A percentile compares a stretch with the other conserved stretches of the same genome.
These are phyloP conservation scores for Amiota minor DNA, from an alignment of 2,888 invertebrate genomes.

Conservation along the genomic window DNA sequence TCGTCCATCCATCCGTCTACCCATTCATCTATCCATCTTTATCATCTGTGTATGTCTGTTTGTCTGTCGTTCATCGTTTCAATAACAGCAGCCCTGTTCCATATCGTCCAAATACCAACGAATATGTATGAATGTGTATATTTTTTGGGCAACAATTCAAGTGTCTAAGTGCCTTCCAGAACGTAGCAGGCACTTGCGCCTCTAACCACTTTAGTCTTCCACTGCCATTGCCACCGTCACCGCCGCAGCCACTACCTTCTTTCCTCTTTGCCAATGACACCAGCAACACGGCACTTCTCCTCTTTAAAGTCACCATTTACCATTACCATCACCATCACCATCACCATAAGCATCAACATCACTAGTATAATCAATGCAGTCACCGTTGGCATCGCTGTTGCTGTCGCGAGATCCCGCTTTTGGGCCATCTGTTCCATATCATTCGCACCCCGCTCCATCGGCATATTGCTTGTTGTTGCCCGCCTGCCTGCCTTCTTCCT, in stretches of 20 bases:
- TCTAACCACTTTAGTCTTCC: too few species aligned
- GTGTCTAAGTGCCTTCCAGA: constrained; percentile 57
- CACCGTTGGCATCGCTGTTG: constrained; percentile 14
- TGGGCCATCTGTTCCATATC: constrained; percentile 69
- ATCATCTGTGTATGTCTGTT: too few species aligned
- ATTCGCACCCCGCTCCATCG: constrained; percentile 68
- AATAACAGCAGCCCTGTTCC: constrained; percentile 51
- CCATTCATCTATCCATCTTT: too few species aligned
- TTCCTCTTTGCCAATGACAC: neutral
- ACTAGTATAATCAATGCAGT: too few species aligned
- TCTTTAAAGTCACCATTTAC: too few species aligned
- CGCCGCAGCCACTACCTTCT: neutral
- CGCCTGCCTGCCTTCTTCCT: too few species aligned
- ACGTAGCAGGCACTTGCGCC: too few species aligned
- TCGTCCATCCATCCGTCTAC: neutral
- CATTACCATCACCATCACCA: neutral
- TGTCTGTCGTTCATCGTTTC: neutral
- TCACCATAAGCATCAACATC: neutral
- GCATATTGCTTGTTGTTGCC: constrained; percentile 60
- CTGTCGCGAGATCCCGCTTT: constrained; percentile 39
- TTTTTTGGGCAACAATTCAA: constrained; percentile 57
- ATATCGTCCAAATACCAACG: constrained; percentile 40
- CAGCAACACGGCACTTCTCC: neutral
- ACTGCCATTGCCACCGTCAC: neutral
- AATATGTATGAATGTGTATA: constrained; percentile 22